These are phyloP conservation scores for Cryptus viduatorius DNA, from an alignment of 2,888 invertebrate genomes.

Conservation along the genomic window DNA sequence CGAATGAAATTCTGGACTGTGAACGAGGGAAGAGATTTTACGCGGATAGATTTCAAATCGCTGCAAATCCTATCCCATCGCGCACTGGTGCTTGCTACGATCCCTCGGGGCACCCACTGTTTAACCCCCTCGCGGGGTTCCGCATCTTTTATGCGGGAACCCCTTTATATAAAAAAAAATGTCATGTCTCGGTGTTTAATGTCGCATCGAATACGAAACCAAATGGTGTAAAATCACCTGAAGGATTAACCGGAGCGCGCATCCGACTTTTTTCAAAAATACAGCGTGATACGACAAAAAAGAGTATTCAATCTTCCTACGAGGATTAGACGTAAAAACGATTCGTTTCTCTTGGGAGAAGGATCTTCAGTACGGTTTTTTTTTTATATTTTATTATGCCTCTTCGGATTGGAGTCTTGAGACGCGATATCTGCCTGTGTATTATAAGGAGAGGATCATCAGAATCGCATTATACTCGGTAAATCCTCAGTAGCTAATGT, in stretches of 20 bases:
- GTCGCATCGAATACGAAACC: conserved; percentile 78
- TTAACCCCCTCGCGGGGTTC: conserved; percentile 26
- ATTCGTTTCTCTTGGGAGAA: conserved; percentile 3
- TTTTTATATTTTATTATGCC: background rate
- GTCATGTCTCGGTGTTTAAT: conserved; percentile 75
- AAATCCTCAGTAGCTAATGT: conserved; percentile 20
- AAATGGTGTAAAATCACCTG: conserved; percentile 81
- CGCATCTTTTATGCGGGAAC: conserved; percentile 62
- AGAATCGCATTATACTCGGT: conserved; percentile 11
- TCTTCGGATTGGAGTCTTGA: background rate
- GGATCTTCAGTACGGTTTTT: background rate
- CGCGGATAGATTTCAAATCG: conserved; percentile 84
- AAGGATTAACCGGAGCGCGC: conserved; percentile 68
- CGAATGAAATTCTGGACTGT: conserved; percentile 15
- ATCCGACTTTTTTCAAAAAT: conserved; percentile 13
- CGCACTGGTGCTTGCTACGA: conserved; percentile 78
- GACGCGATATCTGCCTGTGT: background rate
- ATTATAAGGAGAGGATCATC: conserved; percentile 4
- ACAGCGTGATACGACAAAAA: conserved; percentile 20
- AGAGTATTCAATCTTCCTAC: conserved; percentile 43
- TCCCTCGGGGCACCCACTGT: conserved; percentile 64
- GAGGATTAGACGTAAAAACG: conserved; percentile 62
- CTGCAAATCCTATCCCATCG: conserved; percentile 81
- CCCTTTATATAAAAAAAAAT: conserved; percentile 68
- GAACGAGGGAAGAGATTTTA: conserved; percentile 77